phyloP scores from a whole-genome alignment of 2,113 vertebrate genomes.

The Aldabrachelys gigantea region DNA sequence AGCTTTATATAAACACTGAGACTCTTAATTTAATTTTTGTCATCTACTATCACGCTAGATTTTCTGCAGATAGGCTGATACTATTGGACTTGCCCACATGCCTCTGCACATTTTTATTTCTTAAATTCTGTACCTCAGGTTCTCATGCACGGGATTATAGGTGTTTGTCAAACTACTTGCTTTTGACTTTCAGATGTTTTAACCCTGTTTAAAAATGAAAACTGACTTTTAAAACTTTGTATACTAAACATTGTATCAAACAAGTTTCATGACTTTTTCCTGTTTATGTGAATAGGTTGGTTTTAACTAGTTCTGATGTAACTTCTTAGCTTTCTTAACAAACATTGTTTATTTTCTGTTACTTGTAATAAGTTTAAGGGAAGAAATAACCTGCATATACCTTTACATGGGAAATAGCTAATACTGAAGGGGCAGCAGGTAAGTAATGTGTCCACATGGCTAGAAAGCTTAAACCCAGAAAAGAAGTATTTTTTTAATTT shows the following conservation, averaged over 20 bases:
- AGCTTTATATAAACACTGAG: conserved; percentile 47
- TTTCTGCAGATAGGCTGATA: conserved; percentile 39
- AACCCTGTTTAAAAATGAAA: conserved; percentile 75
- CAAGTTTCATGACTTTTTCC: conserved; percentile 58
- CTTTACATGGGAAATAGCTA: conserved; percentile 73
- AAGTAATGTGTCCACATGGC: conserved; percentile 76
- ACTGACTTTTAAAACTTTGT: conserved; percentile 74
- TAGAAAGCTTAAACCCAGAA: conserved; percentile 53
- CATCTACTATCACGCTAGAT: conserved; percentile 9
- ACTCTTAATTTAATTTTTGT: conserved; percentile 38
- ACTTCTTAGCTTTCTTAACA: conserved; percentile 62
- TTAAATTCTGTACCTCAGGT: conserved; percentile 65
- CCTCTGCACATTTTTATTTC: conserved; percentile 37
- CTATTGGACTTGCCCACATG: conserved; percentile 30
- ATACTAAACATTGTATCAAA: conserved; percentile 72
- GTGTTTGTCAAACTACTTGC: conserved; percentile 71
- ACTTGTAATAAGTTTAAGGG: conserved; percentile 64
- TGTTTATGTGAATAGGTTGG: conserved; percentile 74
- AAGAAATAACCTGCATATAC: conserved; percentile 72
- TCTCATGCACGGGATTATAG: conserved; percentile 67
- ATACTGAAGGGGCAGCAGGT: conserved; percentile 78
- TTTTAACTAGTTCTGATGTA: conserved; percentile 66
- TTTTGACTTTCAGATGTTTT: conserved; percentile 69
- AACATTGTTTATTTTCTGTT: conserved; percentile 64
- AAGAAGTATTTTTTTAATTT: conserved; percentile 53